Evolutionary conservation across 1,140 invertebrate genomes (phyloP), one percentile per base, ranked within the genome.

Genomic region (Drosophila seguyi): DNA sequence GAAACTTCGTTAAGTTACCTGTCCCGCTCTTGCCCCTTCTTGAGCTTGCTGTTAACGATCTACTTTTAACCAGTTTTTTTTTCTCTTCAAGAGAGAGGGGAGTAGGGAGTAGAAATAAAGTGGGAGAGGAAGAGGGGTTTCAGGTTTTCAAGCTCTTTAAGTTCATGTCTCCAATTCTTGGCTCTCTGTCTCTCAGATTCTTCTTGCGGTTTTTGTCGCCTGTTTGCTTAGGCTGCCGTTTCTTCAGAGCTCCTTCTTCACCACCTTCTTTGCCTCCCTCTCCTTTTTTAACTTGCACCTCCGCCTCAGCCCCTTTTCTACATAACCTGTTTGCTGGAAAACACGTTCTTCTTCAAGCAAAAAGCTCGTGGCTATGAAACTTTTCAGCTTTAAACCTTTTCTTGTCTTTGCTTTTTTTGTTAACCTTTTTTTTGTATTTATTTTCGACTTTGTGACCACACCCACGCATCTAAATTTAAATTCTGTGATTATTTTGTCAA

Each of bases 1-100:
- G 29, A 67, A 67, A 68, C 50, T 71, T 71, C 67, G 67, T 69
- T 38, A 45, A 69, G 62, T 67, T 31, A 41, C 16, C 8, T 20
- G 10, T 7, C 39, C 36, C 22, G 56, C 65, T 18, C 48, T 39
- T 38, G n/a, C 48, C 44, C 65, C 59, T 38, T 68, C 36, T 68
- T 39, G 10, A 57, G 71, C 42, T 68, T 45, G 63, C 81, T 53
- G 55, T 81, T 61, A 63, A 59, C 86, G 84, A 71, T 87, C 84
- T 74, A 87, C 84, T 74, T 88, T 87, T 88, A 87, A 88, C 84
- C 84, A 81, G 84, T 87, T 87, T 84, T 41, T 84, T 41, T 25
- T 66, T 31, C 13, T 14, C 0, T 5, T 10, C 14, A 3, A 4
- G 3, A 16, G 1, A 6, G 13, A 3, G 25, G 25, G 2, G 25